Percentiles rank a stretch among this genome's conserved stretches.
Evolutionary conservation across 37 sponge, comb jelly and placozoan species (phyloP).

Genomic region (Haliclona indistincta): DNA sequence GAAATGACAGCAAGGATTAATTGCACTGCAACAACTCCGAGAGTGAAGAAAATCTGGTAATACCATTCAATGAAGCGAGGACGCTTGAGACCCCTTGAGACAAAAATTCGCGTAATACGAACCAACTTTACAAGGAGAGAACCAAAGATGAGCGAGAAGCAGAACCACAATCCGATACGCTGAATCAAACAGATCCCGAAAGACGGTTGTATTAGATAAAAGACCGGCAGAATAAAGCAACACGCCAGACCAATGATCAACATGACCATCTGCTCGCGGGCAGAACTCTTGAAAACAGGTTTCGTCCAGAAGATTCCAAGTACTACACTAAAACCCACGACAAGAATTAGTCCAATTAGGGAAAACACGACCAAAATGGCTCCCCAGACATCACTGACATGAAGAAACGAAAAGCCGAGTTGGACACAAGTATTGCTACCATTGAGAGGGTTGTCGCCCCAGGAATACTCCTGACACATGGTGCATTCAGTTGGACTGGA

Average conservation of each 20-base stretch:
- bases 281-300: constrained; percentile 76
- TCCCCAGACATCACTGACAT: constrained; percentile 28
- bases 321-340: constrained; percentile 14
- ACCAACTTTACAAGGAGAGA: constrained; percentile 79
- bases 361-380: constrained; percentile 48
- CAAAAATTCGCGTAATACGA: constrained; percentile 79
- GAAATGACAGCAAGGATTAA: constrained; percentile 39
- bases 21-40: constrained; percentile 41
- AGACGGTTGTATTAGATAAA: constrained; percentile 42
- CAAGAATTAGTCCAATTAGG: constrained; percentile 28
- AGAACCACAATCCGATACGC: constrained; percentile 52
- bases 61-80: constrained; percentile 59
- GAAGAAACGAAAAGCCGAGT: constrained; percentile 4
- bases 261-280: constrained; percentile 73
- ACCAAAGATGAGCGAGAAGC: constrained; percentile 66
- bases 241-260: constrained; percentile 59
- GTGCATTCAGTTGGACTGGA: constrained; percentile 26
- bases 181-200: constrained; percentile 53
- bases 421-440: constrained; percentile 53
- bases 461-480: constrained; percentile 47
- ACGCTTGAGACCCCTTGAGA: constrained; percentile 5
- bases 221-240: constrained; percentile 47
- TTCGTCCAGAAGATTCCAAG: constrained; percentile 50
- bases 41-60: constrained; percentile 70
- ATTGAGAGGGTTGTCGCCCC: constrained; percentile 65